Evolutionary conservation across 2,113 vertebrate species (phyloP), one percentile per base, ranked within the genome.

Genomic region (Pedionomus torquatus): DNA sequence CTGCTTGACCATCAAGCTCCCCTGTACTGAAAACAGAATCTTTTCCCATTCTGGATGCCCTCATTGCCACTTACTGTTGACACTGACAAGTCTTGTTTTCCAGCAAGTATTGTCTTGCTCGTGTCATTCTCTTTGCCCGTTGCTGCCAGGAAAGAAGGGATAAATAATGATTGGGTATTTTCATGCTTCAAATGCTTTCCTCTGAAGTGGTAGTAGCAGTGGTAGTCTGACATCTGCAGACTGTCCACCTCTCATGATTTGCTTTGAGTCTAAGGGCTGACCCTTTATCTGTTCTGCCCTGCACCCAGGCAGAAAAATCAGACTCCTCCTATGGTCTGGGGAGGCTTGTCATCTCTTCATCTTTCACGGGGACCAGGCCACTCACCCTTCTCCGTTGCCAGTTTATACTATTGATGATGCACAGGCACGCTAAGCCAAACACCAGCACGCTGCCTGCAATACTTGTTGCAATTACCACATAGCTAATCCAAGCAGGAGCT

Each of bases 51-150:
- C 33, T 31, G 30, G 31, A 6, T 76, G 54, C 78, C 41, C 37
- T 72, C 31, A 14, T 90, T 88, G 69, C 17, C 43, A 87, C 97
- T 98, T 97, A 98, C 98, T 89, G 95, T 83, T 92, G 51, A 60
- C 98, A 98, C 51, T 97, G 98, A 58, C 98, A 98, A 0, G 97
- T 98, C 96, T 96, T 98, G 89, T 98, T 98, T 90, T 98, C 98
- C 90, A 97, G 97, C 83, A 98, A 95, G 68, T 98, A 33, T 30
- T 89, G 96, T 89, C 96, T 98, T 90, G 98, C 98, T 93, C 52
- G 97, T 86, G 88, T 90, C 93, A 97, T 98, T 91, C 91, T 96
- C 83, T 77, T 91, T 83, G 96, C 88, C 33, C 52, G 94, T 94
- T 87, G 94, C 98, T 98, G 97, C 72, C 93, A 96, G 74, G 75